phyloP scores from a whole-genome alignment of 2,888 invertebrate genomes.

The Mamestra brassicae region DNA sequence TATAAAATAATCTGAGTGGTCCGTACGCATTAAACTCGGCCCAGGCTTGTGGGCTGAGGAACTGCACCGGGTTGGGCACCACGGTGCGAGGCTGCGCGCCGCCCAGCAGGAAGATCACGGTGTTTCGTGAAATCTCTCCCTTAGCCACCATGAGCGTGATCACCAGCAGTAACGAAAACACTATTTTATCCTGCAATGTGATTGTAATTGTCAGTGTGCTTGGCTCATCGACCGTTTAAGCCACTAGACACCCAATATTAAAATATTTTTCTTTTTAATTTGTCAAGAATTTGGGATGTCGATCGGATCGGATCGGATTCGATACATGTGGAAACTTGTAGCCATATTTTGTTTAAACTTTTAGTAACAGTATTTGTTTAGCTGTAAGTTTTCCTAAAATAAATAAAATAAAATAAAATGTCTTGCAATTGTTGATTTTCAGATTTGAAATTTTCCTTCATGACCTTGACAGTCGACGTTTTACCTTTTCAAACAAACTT shows the following conservation, averaged over 20 bases:
- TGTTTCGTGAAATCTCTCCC: slow-evolving; percentile 90
- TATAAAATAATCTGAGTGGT: neutral
- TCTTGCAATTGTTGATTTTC: neutral
- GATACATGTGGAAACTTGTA: no score
- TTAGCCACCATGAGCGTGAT: slow-evolving; percentile 93
- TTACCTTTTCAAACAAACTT: slow-evolving; percentile 97
- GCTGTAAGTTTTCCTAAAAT: no score
- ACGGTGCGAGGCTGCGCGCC: slow-evolving; percentile 92
- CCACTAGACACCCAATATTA: neutral
- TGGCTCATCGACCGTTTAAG: neutral
- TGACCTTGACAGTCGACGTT: neutral
- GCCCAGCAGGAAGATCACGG: slow-evolving; percentile 97
- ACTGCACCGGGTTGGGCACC: slow-evolving; percentile 81
- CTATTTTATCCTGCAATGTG: slow-evolving; percentile 94
- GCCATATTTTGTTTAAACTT: no score
- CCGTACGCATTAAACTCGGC: slow-evolving; percentile 84
- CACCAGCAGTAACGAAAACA: slow-evolving; percentile 95
- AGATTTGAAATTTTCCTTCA: neutral
- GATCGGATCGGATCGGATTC: no score
- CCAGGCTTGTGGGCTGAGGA: slow-evolving; percentile 86
- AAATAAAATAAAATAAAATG: no score
- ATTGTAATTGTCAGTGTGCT: neutral
- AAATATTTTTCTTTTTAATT: neutral
- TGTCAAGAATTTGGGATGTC: neutral
- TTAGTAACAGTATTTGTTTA: no score